Evolutionary conservation across 2,113 vertebrate genomes (phyloP), one percentile per base, ranked within the genome.

Genomic region (Phalacrocorax carbo): DNA sequence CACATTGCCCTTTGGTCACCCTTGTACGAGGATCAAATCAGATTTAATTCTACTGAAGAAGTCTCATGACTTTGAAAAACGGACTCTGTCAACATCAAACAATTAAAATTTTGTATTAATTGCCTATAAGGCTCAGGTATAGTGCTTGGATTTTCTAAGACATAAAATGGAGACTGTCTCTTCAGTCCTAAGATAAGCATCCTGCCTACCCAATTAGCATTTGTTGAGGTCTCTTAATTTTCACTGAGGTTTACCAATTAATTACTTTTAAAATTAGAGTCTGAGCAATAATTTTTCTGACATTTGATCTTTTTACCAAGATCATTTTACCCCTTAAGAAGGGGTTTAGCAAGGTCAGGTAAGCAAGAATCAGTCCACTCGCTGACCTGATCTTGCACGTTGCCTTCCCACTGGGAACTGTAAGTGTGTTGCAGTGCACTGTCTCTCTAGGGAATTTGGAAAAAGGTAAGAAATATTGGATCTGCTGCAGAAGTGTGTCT

Each of bases 51-150:
- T 29, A 48, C 49, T 0, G 0, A 61, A 77, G 55, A 82, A 68
- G 70, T 82, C 29, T 70, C 57, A 19, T 29, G 51, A 46, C 36
- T 94, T 88, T 96, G 87, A 92, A 96, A 94, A 95, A 94, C 9
- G 15, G 82, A 86, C 40, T 21, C 54, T 46, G 72, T 66, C 72
- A 61, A 78, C 57, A 18, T 13, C 54, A 86, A 88, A 79, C 49
- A 69, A 44, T 58, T 57, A 70, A 72, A 52, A 65, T 48, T 82
- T 90, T 7, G 4, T 88, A 40, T 30, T 68, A 73, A 78, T 70
- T 68, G 62, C 12, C 7, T 77, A 4, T 48, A 80, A 92, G 49
- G 27, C 66, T 94, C 36, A 88, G 48, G 54, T 36, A 49, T 4
- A 83, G 40, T 25, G 15, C 54, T 89, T 95, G 72, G 30, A 42